Conservation (phyloP, 2,113 vertebrate genomes). For the Toxotes jaculatrix region DNA sequence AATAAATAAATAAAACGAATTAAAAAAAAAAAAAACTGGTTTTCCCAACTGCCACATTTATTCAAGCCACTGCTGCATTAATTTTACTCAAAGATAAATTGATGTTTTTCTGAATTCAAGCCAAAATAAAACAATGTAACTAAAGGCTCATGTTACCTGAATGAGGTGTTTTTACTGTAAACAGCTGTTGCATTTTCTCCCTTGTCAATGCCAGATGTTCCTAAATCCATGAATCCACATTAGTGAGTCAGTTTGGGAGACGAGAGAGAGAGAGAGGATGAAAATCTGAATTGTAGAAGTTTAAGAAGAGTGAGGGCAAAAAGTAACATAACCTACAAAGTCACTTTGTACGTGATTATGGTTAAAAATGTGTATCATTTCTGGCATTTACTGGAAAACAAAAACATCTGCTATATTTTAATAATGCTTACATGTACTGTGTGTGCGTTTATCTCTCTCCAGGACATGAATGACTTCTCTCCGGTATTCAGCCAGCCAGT, state of each 20-base stretch:
- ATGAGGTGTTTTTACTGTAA: neutral
- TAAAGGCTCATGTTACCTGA: neutral
- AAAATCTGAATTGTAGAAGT: neutral
- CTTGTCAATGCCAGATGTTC: neutral
- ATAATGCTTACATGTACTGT: slow-evolving; percentile 15
- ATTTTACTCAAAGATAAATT: neutral
- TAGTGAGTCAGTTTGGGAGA: neutral
- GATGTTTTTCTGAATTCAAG: neutral
- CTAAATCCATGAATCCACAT: neutral
- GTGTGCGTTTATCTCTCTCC: slow-evolving; percentile 68
- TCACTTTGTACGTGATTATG: neutral
- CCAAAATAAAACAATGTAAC: neutral
- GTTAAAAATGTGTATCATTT: slow-evolving; percentile 4
- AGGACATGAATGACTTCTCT: slow-evolving; percentile 99
- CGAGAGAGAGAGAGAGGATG: neutral
- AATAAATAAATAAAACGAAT: neutral
- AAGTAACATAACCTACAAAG: neutral
- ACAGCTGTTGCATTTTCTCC: neutral
- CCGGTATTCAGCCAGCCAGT: slow-evolving; percentile 90
- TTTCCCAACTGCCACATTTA: neutral
- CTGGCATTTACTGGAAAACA: neutral
- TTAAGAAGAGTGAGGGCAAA: neutral
- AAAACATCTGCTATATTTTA: slow-evolving; percentile 1
- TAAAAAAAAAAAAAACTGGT: neutral
- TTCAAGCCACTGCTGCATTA: neutral